phyloP scores from a whole-genome alignment of 2,888 invertebrate genomes.

The Rhamnusium bicolor region DNA sequence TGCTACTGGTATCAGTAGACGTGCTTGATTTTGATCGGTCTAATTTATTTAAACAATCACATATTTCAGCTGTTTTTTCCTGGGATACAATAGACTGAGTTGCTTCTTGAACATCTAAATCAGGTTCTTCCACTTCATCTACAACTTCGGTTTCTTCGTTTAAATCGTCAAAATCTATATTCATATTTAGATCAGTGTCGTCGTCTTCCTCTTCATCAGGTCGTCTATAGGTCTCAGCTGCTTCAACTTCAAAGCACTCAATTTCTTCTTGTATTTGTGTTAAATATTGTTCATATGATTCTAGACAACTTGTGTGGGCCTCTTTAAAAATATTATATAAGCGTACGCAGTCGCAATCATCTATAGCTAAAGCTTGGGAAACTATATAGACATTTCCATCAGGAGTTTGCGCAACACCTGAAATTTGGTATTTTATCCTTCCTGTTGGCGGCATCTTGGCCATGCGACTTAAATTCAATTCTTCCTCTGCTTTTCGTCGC shows the following conservation, averaged over 20 bases:
- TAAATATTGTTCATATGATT: constrained; percentile 44
- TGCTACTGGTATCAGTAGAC: neutral
- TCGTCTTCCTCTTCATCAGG: neutral
- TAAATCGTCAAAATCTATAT: neutral
- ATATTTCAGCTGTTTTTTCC: neutral
- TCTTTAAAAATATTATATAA: constrained; percentile 59
- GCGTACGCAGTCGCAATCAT: constrained; percentile 63
- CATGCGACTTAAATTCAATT: constrained; percentile 49
- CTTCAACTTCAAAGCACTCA: constrained; percentile 29
- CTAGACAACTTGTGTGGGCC: constrained; percentile 61
- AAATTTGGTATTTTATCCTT: constrained; percentile 60
- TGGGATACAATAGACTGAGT: neutral
- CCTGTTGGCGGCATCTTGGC: constrained; percentile 61
- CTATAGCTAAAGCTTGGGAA: constrained; percentile 54
- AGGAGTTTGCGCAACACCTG: constrained; percentile 62
- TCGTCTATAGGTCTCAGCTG: too few relatives aligned
- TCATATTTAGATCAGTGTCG: neutral
- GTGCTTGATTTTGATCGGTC: neutral
- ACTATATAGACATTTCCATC: constrained; percentile 65
- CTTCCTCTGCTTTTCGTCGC: constrained; percentile 51
- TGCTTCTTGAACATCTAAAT: neutral
- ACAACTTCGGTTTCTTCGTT: neutral
- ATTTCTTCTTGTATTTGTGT: constrained; percentile 38
- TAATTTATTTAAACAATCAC: neutral
- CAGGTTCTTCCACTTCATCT: neutral